phyloP scores from a whole-genome alignment of 2,797 vertebrate species.

The Psittacula echo region DNA sequence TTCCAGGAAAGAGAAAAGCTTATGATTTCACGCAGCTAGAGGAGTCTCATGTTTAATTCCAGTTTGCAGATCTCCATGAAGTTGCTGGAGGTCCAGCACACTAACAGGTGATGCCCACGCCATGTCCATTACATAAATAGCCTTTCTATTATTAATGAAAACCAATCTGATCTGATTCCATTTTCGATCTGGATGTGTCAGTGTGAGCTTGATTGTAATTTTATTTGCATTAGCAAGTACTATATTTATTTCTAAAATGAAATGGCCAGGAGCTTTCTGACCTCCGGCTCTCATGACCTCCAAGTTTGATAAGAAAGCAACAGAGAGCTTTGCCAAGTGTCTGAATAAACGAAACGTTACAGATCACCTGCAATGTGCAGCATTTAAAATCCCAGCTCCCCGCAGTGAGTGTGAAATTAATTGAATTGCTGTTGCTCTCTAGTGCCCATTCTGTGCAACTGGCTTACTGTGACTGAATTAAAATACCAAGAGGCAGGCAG shows the following conservation, averaged over 20 bases:
- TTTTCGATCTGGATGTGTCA: constrained; percentile 44
- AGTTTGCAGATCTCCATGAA: neutral
- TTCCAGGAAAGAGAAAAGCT: neutral
- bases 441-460: constrained; percentile 68
- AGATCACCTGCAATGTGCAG: constrained; percentile 61
- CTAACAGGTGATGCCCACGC: neutral
- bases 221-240: constrained; percentile 15
- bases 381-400: constrained; percentile 66
- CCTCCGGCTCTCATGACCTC: constrained; percentile 45
- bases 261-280: constrained; percentile 25
- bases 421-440: constrained; percentile 71
- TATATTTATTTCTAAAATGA: constrained; percentile 58
- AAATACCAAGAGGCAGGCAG: constrained; percentile 69
- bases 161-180: neutral
- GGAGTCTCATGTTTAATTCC: neutral
- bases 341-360: constrained; percentile 3
- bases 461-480: constrained; percentile 69
- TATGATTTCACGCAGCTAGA: neutral
- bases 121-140: neutral
- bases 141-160: neutral
- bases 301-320: constrained; percentile 48
- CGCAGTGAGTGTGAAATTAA: constrained; percentile 60
- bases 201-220: constrained; percentile 13
- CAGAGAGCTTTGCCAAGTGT: constrained; percentile 42
- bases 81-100: neutral